Evolutionary conservation across 2,888 invertebrate genomes (phyloP), one percentile per base, ranked within the genome.

Genomic region (Trichopoda pennipes): DNA sequence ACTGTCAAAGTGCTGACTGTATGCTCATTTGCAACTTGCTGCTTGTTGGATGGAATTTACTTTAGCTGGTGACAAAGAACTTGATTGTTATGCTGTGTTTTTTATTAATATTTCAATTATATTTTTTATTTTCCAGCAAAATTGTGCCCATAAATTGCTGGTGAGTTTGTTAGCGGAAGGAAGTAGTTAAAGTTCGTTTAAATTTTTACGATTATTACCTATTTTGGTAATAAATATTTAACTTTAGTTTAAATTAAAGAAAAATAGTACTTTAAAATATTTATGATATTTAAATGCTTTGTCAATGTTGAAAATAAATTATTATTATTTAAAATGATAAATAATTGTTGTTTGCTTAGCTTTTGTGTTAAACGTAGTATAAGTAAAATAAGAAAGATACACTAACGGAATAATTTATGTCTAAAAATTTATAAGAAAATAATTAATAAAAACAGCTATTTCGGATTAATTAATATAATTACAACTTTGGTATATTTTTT

Each of bases 181-280:
- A 81, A 81, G 78, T 75, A 44, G 70, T 81, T 70, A 81, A 76
- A 74, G 55, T 66, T 69, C 42, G 58, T 77, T 81, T 73, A 72
- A 81, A 69, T 58, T 77, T 81, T 68, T 66, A 75, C 68, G 63
- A 53, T 70, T 78, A 74, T 77, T 61, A 32, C 49, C 70, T 32
- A 64, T 69, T 74, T 74, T 64, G 35, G 19, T 49, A 56, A 56
- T 58, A 75, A 66, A 75, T 49, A 66, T 49, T 56, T 49, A 49
- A 61, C n/a, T 49, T 74, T 44, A 14, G 12, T 32, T 7, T 14
- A 35, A 19, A 21, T 1, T 38, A 28, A 21, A 42, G n/a, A 21
- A 42, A 58, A 35, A 49, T 17, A 17, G 1, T 16, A 44, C 42
- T 44, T 0, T 6, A 16, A 44, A 44, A 16, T 44, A 44, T 44